phyloP scores from a whole-genome alignment of 2,113 vertebrate genomes.

The Planiliza haematocheilus region DNA sequence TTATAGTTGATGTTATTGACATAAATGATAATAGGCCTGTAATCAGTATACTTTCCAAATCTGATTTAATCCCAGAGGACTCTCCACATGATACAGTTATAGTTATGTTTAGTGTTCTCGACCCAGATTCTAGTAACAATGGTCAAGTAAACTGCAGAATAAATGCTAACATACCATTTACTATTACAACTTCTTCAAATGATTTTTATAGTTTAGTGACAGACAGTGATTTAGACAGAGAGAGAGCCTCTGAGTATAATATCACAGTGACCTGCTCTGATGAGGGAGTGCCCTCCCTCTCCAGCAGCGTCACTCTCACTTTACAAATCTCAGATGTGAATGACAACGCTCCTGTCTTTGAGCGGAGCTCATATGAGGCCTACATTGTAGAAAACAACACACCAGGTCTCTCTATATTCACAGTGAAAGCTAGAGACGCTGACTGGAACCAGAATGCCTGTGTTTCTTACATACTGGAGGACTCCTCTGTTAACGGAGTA shows the following conservation, averaged over 20 bases:
- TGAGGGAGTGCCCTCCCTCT: conserved; percentile 43
- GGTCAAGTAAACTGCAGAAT: conserved; percentile 37
- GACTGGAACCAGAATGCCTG: conserved; percentile 69
- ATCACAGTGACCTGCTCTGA: conserved; percentile 46
- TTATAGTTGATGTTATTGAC: too few relatives aligned
- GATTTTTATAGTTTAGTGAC: conserved; percentile 51
- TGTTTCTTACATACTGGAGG: conserved; percentile 67
- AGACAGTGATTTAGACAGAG: conserved; percentile 38
- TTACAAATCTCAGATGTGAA: conserved; percentile 66
- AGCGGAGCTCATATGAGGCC: conserved; percentile 14
- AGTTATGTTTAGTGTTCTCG: conserved; percentile 47
- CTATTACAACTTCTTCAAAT: conserved; percentile 28
- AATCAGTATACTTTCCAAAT: conserved; percentile 47
- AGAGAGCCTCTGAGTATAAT: conserved; percentile 45
- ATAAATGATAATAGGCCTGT: conserved; percentile 50
- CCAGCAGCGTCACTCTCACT: conserved; percentile 5
- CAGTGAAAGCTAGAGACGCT: conserved; percentile 35
- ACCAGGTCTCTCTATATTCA: conserved; percentile 37
- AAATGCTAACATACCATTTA: conserved; percentile 16
- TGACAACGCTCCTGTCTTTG: conserved; percentile 63
- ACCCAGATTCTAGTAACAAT: conserved; percentile 46
- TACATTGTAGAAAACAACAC: conserved; percentile 59
- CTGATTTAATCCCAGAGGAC: too few relatives aligned
- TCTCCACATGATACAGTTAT: conserved; percentile 43
- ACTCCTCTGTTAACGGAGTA: conserved; percentile 19